phyloP scores from a whole-genome alignment of 1,140 invertebrate species.

The Temnothorax curvispinosus region DNA sequence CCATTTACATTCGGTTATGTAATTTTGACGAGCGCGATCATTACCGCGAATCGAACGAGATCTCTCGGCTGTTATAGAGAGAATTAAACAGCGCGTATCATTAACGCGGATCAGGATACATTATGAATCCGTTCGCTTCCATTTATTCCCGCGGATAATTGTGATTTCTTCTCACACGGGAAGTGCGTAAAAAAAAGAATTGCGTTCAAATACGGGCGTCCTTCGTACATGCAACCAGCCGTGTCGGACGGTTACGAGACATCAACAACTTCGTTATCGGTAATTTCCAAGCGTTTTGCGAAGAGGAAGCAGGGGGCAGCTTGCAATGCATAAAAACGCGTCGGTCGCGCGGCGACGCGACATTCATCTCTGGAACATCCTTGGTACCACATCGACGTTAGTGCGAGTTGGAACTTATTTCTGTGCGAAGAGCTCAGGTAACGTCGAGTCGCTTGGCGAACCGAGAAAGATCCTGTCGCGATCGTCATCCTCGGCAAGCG shows the following conservation, averaged over 20 bases:
- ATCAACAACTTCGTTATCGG: slow-evolving; percentile 51
- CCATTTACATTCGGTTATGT: neutral
- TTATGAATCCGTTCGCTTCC: neutral
- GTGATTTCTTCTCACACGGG: neutral
- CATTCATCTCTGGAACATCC: neutral
- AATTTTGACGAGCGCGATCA: slow-evolving; percentile 4
- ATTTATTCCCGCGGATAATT: neutral
- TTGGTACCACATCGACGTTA: neutral
- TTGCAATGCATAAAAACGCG: slow-evolving; percentile 42
- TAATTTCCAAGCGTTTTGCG: slow-evolving; percentile 20
- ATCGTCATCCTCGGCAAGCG: too few species aligned
- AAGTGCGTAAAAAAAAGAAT: slow-evolving; percentile 11
- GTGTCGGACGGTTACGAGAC: slow-evolving; percentile 55
- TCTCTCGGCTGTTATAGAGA: neutral
- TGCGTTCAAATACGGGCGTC: slow-evolving; percentile 14
- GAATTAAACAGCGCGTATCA: slow-evolving; percentile 9
- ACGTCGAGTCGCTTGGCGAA: neutral
- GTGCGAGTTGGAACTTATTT: neutral
- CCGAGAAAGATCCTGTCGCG: neutral
- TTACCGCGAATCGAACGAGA: neutral
- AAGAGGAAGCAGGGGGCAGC: neutral
- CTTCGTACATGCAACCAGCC: slow-evolving; percentile 62
- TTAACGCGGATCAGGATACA: neutral
- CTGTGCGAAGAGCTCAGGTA: slow-evolving; percentile 1
- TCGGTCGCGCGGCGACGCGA: neutral